These are phyloP conservation scores for Philopedon plagiatum DNA, from an alignment of 2,888 invertebrate genomes.

Conservation along the genomic window DNA sequence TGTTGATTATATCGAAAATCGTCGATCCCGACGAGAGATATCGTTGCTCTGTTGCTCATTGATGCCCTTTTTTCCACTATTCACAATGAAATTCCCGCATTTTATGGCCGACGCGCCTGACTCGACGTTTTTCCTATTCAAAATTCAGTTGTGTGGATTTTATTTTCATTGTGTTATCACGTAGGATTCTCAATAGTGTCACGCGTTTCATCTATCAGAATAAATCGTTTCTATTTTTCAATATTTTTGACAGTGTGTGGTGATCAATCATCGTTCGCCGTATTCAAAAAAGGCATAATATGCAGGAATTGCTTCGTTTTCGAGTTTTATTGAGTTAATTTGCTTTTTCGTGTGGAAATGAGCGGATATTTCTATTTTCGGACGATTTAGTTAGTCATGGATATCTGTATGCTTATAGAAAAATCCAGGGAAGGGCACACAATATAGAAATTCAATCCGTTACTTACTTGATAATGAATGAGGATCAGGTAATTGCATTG, in stretches of 20 bases:
- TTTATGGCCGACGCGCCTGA: conserved; percentile 54
- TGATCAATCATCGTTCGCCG: conserved; percentile 41
- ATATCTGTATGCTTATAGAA: not conserved
- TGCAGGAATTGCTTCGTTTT: conserved; percentile 36
- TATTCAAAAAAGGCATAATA: conserved; percentile 31
- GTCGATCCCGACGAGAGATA: conserved; percentile 51
- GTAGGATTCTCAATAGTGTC: conserved; percentile 47
- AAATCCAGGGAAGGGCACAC: not conserved
- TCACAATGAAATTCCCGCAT: conserved; percentile 56
- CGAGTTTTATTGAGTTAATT: conserved; percentile 33
- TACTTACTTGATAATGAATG: too few species aligned
- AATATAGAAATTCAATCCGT: too few species aligned
- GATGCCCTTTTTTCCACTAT: conserved; percentile 53
- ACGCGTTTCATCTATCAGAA: conserved; percentile 47
- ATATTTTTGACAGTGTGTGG: conserved; percentile 38
- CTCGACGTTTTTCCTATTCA: conserved; percentile 56
- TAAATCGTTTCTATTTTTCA: conserved; percentile 47
- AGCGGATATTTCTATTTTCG: conserved; percentile 3
- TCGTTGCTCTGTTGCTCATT: conserved; percentile 50
- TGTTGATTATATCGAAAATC: conserved; percentile 20
- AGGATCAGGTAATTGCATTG: too few species aligned
- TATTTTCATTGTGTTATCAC: conserved; percentile 51
- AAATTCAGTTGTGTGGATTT: conserved; percentile 51
- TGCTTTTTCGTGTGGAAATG: conserved; percentile 7
- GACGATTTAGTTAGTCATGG: not conserved